phyloP scores from a whole-genome alignment of 64 coral and sea anemone genomes.

The Actinia equina region DNA sequence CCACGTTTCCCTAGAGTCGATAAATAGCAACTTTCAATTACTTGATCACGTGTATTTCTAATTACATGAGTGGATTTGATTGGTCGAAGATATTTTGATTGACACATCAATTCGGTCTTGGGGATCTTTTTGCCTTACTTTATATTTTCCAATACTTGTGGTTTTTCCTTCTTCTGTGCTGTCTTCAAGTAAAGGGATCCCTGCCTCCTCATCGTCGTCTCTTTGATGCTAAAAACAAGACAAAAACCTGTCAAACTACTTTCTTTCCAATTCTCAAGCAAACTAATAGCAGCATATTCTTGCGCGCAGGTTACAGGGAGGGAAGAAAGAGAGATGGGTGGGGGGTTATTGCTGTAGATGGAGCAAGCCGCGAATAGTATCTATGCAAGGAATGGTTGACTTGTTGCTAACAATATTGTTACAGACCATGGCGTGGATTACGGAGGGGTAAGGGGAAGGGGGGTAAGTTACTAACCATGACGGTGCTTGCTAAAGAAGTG shows the following conservation, averaged over 20 bases:
- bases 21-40: neutral
- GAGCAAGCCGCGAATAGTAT: too few species aligned
- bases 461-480: conserved; percentile 13
- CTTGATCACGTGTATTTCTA: neutral
- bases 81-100: neutral
- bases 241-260: neutral
- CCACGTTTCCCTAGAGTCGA: conserved; percentile 37
- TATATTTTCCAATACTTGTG: conserved; percentile 47
- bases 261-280: neutral
- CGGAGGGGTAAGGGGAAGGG: too few species aligned
- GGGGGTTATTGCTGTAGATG: too few species aligned
- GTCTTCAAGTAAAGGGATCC: conserved; percentile 38
- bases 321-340: too few species aligned
- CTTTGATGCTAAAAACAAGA: conserved; percentile 2
- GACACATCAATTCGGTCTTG: neutral
- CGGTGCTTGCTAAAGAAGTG: conserved; percentile 67
- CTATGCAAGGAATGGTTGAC: too few species aligned
- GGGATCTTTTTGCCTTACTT: neutral
- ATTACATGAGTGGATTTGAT: neutral
- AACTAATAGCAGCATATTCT: neutral
- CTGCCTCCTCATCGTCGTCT: conserved; percentile 24
- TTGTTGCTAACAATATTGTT: too few species aligned
- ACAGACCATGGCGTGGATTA: too few species aligned
- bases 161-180: conserved; percentile 45
- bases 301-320: too few species aligned